Conservation (phyloP, 2,113 vertebrate genomes). For the Oxyruncus cristatus region DNA sequence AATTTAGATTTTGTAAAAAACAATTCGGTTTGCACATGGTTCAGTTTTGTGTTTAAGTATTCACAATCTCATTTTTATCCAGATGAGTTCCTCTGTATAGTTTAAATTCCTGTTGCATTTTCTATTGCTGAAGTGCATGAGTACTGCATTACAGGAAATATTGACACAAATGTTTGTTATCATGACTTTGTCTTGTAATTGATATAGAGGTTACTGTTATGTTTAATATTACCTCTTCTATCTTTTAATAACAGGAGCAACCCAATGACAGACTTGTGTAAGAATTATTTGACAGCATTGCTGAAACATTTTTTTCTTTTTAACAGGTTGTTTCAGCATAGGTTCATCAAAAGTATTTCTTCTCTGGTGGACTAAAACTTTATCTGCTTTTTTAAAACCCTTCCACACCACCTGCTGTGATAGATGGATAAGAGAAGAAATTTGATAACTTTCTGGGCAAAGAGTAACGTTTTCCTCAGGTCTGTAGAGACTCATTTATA, state of each 20-base stretch:
- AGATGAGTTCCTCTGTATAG: neutral
- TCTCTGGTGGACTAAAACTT: neutral
- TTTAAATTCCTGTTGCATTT: neutral
- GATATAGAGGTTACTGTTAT: neutral
- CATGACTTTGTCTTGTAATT: neutral
- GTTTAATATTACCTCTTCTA: neutral
- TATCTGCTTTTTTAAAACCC: neutral
- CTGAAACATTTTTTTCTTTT: neutral
- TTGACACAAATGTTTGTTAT: neutral
- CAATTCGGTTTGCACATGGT: neutral
- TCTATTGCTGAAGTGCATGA: neutral
- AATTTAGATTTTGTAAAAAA: neutral
- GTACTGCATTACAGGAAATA: neutral
- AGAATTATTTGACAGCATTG: neutral
- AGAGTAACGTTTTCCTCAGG: neutral
- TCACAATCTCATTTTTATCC: neutral
- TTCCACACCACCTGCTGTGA: neutral
- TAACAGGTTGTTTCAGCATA: neutral
- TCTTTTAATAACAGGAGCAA: neutral
- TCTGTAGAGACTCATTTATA: constrained; percentile 15
- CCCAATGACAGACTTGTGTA: neutral
- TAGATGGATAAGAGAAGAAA: neutral
- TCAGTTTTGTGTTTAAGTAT: neutral
- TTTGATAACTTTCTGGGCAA: neutral
- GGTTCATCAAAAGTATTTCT: neutral